Conservation (phyloP, 2,888 invertebrate genomes). For the Hemistola chrysoprasaria region DNA sequence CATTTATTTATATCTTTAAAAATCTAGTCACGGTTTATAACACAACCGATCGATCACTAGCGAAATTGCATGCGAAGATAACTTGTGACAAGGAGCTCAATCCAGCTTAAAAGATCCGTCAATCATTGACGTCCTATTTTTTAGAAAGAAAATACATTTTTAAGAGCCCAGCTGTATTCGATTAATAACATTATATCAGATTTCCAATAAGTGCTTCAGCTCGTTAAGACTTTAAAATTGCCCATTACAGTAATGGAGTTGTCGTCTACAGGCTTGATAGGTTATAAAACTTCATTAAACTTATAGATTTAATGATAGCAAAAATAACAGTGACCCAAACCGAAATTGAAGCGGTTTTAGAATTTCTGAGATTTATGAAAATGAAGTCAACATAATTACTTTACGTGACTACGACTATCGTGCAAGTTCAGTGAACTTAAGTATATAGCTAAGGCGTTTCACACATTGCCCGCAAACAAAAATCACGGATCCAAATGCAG, state of each 20-base stretch:
- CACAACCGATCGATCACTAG: constrained; percentile 49
- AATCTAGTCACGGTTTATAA: constrained; percentile 19
- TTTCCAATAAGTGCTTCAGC: constrained; percentile 43
- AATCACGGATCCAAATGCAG: too few relatives aligned
- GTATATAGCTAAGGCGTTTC: too few relatives aligned
- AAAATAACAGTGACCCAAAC: constrained; percentile 8
- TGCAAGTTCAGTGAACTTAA: too few relatives aligned
- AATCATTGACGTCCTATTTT: not conserved
- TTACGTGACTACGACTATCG: too few relatives aligned
- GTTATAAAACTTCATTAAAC: constrained; percentile 24
- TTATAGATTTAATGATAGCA: constrained; percentile 15
- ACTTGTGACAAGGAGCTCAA: constrained; percentile 11
- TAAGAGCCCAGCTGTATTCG: constrained; percentile 38
- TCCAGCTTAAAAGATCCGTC: constrained; percentile 6
- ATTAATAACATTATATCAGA: constrained; percentile 47
- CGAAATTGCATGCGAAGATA: constrained; percentile 10
- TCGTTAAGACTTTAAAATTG: constrained; percentile 53
- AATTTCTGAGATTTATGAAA: constrained; percentile 1
- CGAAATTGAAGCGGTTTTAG: constrained; percentile 3
- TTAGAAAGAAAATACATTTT: constrained; percentile 18
- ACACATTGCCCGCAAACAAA: too few relatives aligned
- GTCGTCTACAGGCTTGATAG: constrained; percentile 28
- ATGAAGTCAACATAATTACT: constrained; percentile 1
- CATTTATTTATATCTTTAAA: too few relatives aligned
- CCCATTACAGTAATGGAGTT: constrained; percentile 44